phyloP scores from a whole-genome alignment of 2,888 invertebrate genomes.

The Hipparchia semele region DNA sequence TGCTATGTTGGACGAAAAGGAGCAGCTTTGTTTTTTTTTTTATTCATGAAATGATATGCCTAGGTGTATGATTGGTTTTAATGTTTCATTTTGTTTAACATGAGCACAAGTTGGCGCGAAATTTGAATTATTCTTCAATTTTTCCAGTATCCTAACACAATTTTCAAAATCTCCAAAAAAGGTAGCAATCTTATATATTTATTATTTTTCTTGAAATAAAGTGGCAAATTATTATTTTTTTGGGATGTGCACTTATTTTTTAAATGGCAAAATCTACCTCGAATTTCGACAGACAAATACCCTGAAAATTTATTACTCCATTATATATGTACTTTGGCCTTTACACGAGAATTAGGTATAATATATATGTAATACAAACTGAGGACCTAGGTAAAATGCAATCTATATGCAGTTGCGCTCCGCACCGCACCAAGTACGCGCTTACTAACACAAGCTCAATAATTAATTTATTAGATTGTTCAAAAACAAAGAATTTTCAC shows the following conservation, averaged over 20 bases:
- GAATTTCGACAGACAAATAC: background rate
- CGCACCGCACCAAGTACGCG: conserved; percentile 33
- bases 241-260: background rate
- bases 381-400: conserved; percentile 30
- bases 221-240: background rate
- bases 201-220: background rate
- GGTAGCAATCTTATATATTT: too few species aligned
- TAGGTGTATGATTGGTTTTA: conserved; percentile 13
- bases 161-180: too few species aligned
- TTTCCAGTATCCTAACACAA: background rate
- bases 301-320: background rate
- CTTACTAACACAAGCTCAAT: conserved; percentile 10
- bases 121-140: conserved; percentile 1
- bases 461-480: background rate
- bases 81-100: background rate
- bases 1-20: too few species aligned
- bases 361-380: conserved; percentile 14
- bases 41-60: conserved; percentile 11
- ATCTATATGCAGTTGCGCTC: conserved; percentile 44
- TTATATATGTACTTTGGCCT: conserved; percentile 9
- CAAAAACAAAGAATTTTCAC: background rate
- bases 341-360: background rate
- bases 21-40: too few species aligned
- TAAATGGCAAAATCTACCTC: background rate
- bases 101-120: background rate